Base-by-base conservation (phyloP, 2,797 vertebrate species). In the Pipistrellus pipistrellus region DNA sequence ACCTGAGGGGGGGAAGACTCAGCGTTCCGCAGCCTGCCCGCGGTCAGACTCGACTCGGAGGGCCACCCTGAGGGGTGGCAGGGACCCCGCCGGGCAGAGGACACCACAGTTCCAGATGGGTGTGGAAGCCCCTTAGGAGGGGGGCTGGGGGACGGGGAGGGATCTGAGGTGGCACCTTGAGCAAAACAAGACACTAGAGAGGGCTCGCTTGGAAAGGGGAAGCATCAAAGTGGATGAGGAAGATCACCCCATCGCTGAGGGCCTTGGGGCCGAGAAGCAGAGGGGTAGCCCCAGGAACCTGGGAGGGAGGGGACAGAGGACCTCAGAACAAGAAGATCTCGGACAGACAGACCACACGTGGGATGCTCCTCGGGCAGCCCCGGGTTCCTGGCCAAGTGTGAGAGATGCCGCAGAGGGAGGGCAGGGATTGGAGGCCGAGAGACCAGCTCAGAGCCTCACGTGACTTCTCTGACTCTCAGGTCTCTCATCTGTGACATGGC, bases 1-100 rank as follows among this genome's bases (percentile, higher is more conserved):
- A 99, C 98, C 99, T 99, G 73, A 20, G 71, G 38, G 91, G 72
- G 25, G 62, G 85, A 13, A 87, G 75, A 57, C 57, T 1, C 64
- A 7, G 35, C 9, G 2, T 73, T 46, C 35, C 25, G 23, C 8
- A 8, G 32, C 0, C 2, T 30, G 25, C 30, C 62, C 32, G 69
- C 6, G 2, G 27, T 44, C 69, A 75, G 80, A 30, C 66, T 62
- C 7, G 2, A 0, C 51, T 11, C 6, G 38, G 20, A n/a, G 89
- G 41, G 53, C 53, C 0, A 1, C 41, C 48, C 41, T 4, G 27
- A 3, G 9, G 46, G 2, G 21, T 3, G 0, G 11, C 1, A 27
- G 57, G 32, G 51, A 59, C 27, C 64, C 27, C 18, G 4, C 48
- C 0, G 0, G 85, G 32, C 62, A 38, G 48, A 76, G 1, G 18